phyloP scores from a whole-genome alignment of 2,797 vertebrate species.

The Arrhamphus sclerolepis region DNA sequence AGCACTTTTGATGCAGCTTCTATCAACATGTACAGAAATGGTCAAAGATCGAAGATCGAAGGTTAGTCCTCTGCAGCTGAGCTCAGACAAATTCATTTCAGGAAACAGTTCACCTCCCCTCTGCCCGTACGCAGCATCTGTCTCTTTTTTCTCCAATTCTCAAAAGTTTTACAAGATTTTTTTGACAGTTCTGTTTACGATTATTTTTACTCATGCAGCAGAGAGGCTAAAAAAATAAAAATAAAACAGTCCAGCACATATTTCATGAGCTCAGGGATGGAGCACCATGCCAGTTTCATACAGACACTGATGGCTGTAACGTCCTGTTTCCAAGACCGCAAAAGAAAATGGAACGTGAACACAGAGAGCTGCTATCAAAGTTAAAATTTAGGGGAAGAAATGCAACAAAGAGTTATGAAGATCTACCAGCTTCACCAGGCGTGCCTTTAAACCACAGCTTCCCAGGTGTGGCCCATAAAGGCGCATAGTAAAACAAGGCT shows the following conservation, averaged over 20 bases:
- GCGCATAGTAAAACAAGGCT: too few species aligned
- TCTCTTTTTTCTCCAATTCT: constrained; percentile 29
- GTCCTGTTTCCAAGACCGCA: background rate
- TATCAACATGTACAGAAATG: constrained; percentile 57
- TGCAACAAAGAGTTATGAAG: background rate
- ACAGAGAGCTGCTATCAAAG: background rate
- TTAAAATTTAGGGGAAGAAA: background rate
- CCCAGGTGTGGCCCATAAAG: too few species aligned
- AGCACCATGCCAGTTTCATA: background rate
- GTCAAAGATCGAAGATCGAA: constrained; percentile 19
- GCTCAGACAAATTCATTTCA: constrained; percentile 39
- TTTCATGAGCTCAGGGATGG: background rate
- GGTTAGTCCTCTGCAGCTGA: constrained; percentile 43
- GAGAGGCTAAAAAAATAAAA: background rate
- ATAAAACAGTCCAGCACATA: background rate
- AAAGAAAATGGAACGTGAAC: background rate
- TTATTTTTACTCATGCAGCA: constrained; percentile 14
- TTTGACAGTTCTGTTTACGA: constrained; percentile 3
- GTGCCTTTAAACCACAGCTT: too few species aligned
- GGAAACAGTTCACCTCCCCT: constrained; percentile 54
- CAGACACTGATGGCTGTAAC: background rate
- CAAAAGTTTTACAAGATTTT: constrained; percentile 15
- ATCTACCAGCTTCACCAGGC: too few species aligned
- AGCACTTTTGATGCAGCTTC: constrained; percentile 42
- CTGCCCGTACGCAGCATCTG: constrained; percentile 26